Evolutionary conservation across 2,888 invertebrate species (phyloP), one percentile per base, ranked within the genome.

Genomic region (Tipula unca): DNA sequence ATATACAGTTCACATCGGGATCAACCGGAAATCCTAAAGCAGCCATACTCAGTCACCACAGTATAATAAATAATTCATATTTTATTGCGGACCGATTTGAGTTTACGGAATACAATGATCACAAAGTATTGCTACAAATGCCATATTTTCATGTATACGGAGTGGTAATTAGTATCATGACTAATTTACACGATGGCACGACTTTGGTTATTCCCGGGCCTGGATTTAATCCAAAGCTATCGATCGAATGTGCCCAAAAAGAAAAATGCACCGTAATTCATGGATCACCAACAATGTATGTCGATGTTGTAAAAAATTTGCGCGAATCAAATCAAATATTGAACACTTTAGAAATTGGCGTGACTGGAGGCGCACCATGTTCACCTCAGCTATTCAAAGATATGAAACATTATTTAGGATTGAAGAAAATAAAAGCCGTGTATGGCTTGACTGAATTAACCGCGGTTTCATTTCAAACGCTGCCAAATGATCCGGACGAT

Each of bases 271-370:
- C 93, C 0, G 90, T 94, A 0, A 89, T 95, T 35, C 94, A 94
- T 89, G 96, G 96, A 48, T 96, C 96, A 0, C 96, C 97, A 5
- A 97, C 97, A 1, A 97, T 97, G 97, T 95, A 95, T 90, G 93
- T 96, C n/a, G 96, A 96, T 90, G 91, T 96, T 87, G 90, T 96
- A 82, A 92, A 92, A 36, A 90, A 90, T 4, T 92, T 93, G 88
- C 90, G 90, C 36, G 89, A 91, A 86, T 87, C 92, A 8, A 89
- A 92, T 13, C 88, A 91, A 17, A 90, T 92, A 0, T 90, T 93
- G 32, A 91, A 91, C 85, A 90, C 89, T 0, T 88, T 92, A 0
- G 90, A 92, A 87, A 89, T 92, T 82, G 95, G 95, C 0, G 89
- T 95, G 1, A 94, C 94, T 48, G 96, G 95, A 0, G 97, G 96